Base-by-base conservation (phyloP, 1,140 invertebrate species). In the Brachystomella parvula region DNA sequence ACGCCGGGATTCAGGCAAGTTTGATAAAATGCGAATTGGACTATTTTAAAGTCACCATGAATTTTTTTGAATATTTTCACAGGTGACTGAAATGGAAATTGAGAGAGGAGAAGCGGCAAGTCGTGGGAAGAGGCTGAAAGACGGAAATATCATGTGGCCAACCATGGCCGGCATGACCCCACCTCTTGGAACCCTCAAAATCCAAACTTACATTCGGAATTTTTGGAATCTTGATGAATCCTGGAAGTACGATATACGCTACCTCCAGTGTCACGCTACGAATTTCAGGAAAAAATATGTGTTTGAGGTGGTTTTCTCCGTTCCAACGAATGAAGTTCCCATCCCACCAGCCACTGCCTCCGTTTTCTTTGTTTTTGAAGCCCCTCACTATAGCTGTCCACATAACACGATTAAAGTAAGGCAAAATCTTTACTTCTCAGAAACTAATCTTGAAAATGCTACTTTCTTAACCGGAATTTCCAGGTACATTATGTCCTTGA, bases 311-410 rank as follows among this genome's bases (percentile, higher is more conserved):
- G 65, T 69, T 32, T 71, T 65, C 26, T 71, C 67, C 1, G 33
- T 67, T 12, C 71, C 71, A 1, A 67, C 65, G 6, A 12, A 28
- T 17, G 29, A 44, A 28, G 28, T 47, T 47, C 71, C 71, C 1
- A 63, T 72, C 1, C 71, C 71, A 19, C 21, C n/a, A 15, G 68
- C 71, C 17, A 72, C 71, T 9, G 71, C 66, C 19, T 69, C 67
- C 21, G 68, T 72, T 12, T 72, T 65, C 57, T 72, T 72, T 31
- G 33, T 62, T n/a, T 63, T 72, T 60, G 71, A 72, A n/a, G 59
- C 69, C 21, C 24, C 29, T 28, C 32, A 53, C 24, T 69, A 67
- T 47, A 61, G 44, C 1, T 28, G 32, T 26, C 15, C 21, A 26
- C 49, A 63, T 30, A 63, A 72, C 19, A 21, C 58, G 19, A 53